phyloP scores from a whole-genome alignment of 2,113 vertebrate genomes.

The Arvicanthis niloticus region DNA sequence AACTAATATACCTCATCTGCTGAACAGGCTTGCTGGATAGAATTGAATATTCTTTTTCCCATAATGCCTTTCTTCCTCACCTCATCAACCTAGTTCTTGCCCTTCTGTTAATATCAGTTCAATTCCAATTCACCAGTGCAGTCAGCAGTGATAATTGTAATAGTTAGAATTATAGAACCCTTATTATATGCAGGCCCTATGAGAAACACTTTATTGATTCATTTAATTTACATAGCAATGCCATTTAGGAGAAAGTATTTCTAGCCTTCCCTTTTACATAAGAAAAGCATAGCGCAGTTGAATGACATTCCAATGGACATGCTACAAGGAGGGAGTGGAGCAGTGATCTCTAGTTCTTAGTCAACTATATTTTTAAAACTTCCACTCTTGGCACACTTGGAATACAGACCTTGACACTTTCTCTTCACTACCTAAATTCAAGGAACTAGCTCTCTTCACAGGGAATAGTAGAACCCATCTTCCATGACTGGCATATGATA shows the following conservation, averaged over 20 bases:
- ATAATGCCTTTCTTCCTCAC: not conserved
- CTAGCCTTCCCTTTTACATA: not conserved
- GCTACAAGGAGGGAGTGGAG: not conserved
- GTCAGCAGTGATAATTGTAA: not conserved
- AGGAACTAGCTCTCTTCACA: not conserved
- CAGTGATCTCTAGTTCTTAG: not conserved
- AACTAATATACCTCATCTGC: not conserved
- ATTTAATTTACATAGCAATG: constrained; percentile 11
- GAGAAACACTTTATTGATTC: not conserved
- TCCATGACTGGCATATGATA: not conserved
- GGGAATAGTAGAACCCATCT: not conserved
- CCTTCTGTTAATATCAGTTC: not conserved
- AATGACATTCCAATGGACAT: not conserved
- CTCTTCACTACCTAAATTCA: not conserved
- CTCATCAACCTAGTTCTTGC: not conserved
- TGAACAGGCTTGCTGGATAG: not conserved
- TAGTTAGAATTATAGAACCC: not conserved
- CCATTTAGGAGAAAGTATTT: not conserved
- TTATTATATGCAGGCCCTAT: not conserved
- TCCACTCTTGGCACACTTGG: not conserved
- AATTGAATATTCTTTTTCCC: not conserved
- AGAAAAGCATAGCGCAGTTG: not conserved
- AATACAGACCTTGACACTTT: not conserved
- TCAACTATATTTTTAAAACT: constrained; percentile 6
- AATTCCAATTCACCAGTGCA: not conserved